Evolutionary conservation across 2,888 invertebrate genomes (phyloP), one percentile per base, ranked within the genome.

Genomic region (Tipula helvola): DNA sequence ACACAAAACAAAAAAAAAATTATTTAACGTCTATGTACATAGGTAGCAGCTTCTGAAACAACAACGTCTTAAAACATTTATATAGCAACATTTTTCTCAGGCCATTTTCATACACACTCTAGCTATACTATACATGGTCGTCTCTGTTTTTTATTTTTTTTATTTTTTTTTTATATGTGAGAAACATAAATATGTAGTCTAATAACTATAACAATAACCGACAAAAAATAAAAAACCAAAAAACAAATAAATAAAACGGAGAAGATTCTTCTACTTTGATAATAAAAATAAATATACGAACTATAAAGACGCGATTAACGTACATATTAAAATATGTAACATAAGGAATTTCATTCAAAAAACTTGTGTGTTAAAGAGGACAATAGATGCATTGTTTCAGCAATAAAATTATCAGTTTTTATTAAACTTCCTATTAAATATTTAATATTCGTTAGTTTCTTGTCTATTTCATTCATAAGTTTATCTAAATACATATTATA

Each of bases 41-140:
- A 71, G 71, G 71, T 71, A 71, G 71, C 71, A 71, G 71, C 71
- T 71, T 71, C 71, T 71, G 71, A 71, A 71, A 71, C 71, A 71
- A 71, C 28, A 71, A n/a, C 52, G 2, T 52, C 28, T 71, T 71
- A 71, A 4, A 4, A 13, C 8, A 13, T 52, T 3, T 52, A 16
- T 52, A 7, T 16, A 4, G n/a, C n/a, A 71, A 71, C 71, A 71
- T 71, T 71, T 71, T 71, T 71, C 71, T 71, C 71, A 71, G 71
- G 28, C 71, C 71, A 28, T 57, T 57, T 57, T 57, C 52, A 57
- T 57, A 57, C 39, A 39, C 52, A 44, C 10, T 3, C 10, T 44
- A n/a, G n/a, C n/a, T n/a, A n/a, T n/a, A n/a, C n/a, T n/a, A 28
- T 28, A 28, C 47, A 18, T 57, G 18, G 57, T 57, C 57, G 18